Percentiles rank a stretch among this genome's conserved stretches.
Conservation (phyloP, 1,140 invertebrate genomes). For the Leptinotarsa texana region DNA sequence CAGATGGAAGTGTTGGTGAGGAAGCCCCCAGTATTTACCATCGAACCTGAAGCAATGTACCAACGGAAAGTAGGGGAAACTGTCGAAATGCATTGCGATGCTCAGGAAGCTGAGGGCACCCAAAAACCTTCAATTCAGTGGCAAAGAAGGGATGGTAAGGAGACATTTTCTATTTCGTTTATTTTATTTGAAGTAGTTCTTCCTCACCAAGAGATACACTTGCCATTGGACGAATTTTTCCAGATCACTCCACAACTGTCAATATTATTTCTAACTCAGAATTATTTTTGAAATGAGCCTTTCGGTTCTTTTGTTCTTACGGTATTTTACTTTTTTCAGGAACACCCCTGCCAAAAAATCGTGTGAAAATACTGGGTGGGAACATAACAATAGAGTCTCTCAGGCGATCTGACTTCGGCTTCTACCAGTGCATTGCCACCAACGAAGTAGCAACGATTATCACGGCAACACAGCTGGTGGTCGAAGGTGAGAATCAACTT, state of each 20-base stretch:
- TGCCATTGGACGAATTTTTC: too few relatives aligned
- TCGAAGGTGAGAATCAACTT: constrained; percentile 80
- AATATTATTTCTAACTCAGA: too few relatives aligned
- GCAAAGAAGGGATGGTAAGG: constrained; percentile 77
- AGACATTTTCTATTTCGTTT: too few relatives aligned
- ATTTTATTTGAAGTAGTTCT: too few relatives aligned
- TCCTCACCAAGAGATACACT: too few relatives aligned
- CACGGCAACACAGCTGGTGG: constrained; percentile 85
- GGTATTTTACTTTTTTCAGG: constrained; percentile 49
- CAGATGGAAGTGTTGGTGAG: constrained; percentile 95
- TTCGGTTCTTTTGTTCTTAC: not conserved
- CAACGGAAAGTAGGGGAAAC: constrained; percentile 87
- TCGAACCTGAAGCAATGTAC: constrained; percentile 84
- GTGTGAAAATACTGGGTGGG: constrained; percentile 77
- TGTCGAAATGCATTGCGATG: constrained; percentile 92
- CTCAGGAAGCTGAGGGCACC: constrained; percentile 85
- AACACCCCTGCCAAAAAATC: constrained; percentile 75
- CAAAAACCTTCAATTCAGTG: constrained; percentile 88
- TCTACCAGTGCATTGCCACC: constrained; percentile 91
- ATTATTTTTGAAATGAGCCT: too few relatives aligned
- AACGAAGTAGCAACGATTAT: constrained; percentile 93
- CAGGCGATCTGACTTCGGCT: constrained; percentile 86
- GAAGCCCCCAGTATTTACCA: constrained; percentile 83
- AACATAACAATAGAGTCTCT: constrained; percentile 91
- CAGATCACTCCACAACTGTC: too few relatives aligned